Evolutionary conservation across 2,888 invertebrate genomes (phyloP), one percentile per base, ranked within the genome.

Genomic region (Sclerodermus sp.): DNA sequence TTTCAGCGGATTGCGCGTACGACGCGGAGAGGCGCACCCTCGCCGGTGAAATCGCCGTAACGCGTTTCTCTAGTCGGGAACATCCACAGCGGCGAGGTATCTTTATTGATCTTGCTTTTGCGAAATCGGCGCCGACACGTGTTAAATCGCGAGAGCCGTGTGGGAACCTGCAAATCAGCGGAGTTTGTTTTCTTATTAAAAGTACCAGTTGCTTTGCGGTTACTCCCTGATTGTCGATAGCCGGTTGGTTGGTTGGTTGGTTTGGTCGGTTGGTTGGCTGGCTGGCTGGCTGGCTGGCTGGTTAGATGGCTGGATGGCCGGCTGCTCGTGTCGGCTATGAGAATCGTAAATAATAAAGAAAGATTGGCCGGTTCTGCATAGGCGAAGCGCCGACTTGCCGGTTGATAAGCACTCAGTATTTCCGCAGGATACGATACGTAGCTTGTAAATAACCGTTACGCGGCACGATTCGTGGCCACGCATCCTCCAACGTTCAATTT

Each of bases 401-500:
- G 6, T n/a, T 34, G 34, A 34, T 34, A 34, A 34, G 34, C 34
- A 34, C 34, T 34, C 55, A 60, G 55, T 62, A 57, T 70, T 71
- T 71, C 71, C 69, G 67, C 67, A 68, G 70, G 71, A 70, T 70
- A 66, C 64, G 66, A 64, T 64, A 60, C 58, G 64, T 58, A 42
- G 48, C 49, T 55, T 47, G 57, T 54, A 59, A 63, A 60, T 59
- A 60, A 71, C 70, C 65, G 68, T 69, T 69, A 70, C 51, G 49
- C 51, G 43, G 49, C 51, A 59, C 46, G 47, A 45, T 49, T 57
- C 55, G 58, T 53, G 42, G 51, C 53, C 55, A 43, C 46, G 59
- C 51, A 37, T 44, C 40, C 30, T 17, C 31, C 31, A 40, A 44
- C 44, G 44, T 40, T 34, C 34, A 44, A 43, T 31, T 43, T 49